Evolutionary conservation across 2,113 vertebrate species (phyloP).

Genomic region (Anhinga rufa): DNA sequence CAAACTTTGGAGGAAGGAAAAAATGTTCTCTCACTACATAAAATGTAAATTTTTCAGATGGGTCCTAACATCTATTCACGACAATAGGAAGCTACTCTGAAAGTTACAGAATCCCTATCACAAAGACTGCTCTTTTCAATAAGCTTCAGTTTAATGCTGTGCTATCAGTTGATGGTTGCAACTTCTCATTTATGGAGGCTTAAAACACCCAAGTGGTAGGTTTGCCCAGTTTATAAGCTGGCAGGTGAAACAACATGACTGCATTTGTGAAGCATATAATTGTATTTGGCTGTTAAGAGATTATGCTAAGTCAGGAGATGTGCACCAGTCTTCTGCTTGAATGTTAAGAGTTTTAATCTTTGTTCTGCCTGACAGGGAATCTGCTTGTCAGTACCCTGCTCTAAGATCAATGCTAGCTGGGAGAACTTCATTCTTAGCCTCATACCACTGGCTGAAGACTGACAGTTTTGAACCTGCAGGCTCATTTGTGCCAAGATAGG

Average conservation of each 20-base stretch:
- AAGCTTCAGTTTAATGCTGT: neutral
- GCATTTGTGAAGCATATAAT: neutral
- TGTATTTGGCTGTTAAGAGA: neutral
- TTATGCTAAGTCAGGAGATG: neutral
- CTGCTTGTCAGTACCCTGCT: neutral
- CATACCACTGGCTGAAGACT: neutral
- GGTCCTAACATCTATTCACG: accelerated
- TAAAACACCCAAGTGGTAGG: neutral
- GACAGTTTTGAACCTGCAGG: neutral
- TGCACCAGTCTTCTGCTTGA: neutral
- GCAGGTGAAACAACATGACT: neutral
- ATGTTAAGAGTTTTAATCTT: neutral
- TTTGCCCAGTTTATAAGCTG: neutral
- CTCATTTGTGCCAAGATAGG: neutral
- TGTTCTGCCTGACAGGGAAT: neutral
- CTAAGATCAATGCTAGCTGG: neutral
- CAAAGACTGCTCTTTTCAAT: neutral
- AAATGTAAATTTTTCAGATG: neutral
- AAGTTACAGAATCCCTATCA: neutral
- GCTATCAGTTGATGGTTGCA: neutral
- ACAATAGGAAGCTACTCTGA: neutral
- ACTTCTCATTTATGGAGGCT: neutral
- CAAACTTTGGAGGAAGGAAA: neutral
- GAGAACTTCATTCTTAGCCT: neutral
- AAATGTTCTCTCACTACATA: neutral